These are phyloP conservation scores for Xestia rhomboidea DNA, from an alignment of 2,888 invertebrate genomes.

Conservation along the genomic window DNA sequence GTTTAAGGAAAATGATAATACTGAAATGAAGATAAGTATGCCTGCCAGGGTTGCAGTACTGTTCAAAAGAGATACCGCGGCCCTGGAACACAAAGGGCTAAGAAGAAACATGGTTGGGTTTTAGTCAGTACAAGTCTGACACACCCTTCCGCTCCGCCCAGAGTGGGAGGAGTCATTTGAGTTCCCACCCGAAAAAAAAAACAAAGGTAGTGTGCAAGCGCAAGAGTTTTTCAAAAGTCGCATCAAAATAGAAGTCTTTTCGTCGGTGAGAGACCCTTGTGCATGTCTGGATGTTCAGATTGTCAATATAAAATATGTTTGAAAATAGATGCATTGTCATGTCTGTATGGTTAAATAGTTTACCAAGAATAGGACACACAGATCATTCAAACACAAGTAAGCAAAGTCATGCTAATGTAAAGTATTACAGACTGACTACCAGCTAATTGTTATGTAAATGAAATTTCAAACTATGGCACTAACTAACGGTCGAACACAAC, in stretches of 20 bases:
- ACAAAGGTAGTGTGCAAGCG: background rate
- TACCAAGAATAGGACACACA: constrained; percentile 2
- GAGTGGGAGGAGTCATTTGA: no score
- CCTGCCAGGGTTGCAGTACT: no score
- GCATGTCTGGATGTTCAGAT: background rate
- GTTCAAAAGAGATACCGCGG: no score
- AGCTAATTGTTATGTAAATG: constrained; percentile 13
- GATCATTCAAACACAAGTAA: constrained; percentile 6
- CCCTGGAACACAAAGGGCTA: no score
- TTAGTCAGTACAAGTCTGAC: no score
- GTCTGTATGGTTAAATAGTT: background rate
- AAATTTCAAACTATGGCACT: no score
- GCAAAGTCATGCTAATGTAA: constrained; percentile 14
- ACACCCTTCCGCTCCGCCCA: no score
- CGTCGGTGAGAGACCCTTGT: background rate
- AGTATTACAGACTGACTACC: background rate
- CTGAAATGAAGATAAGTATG: background rate
- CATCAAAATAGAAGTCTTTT: background rate
- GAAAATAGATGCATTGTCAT: background rate
- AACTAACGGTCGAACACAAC: background rate
- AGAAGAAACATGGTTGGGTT: no score
- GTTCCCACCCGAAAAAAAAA: no score
- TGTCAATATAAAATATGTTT: background rate
- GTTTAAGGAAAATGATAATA: background rate
- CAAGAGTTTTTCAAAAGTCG: background rate